phyloP scores from a whole-genome alignment of 2,797 vertebrate species.

The Myotis vivesi region DNA sequence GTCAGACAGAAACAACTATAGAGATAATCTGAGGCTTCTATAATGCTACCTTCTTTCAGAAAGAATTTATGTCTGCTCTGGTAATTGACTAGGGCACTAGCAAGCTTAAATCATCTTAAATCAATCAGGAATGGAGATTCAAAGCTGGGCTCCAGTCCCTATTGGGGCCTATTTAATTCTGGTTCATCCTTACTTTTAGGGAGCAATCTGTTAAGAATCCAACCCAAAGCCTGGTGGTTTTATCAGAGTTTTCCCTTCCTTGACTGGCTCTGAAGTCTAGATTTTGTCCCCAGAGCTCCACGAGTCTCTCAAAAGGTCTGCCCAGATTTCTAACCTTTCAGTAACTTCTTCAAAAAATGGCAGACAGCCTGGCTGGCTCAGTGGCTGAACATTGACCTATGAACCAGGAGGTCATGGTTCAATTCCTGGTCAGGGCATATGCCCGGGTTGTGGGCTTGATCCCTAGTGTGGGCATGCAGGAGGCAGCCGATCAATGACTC shows the following conservation, averaged over 20 bases:
- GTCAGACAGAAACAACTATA: background rate
- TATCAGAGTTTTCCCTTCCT: background rate
- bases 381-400: background rate
- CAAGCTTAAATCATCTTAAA: background rate
- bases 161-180: background rate
- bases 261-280: background rate
- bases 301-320: background rate
- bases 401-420: background rate
- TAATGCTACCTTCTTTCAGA: background rate
- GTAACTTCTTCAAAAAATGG: background rate
- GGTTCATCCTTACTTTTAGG: background rate
- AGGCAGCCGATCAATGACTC: background rate
- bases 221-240: background rate
- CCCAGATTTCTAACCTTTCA: background rate
- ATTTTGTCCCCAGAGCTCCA: background rate
- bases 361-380: background rate
- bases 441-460: background rate
- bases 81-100: background rate
- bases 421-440: background rate
- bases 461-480: too few species aligned
- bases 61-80: background rate
- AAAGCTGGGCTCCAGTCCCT: background rate
- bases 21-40: background rate
- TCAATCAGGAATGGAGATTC: background rate
- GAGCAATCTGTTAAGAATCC: background rate